Evolutionary conservation across 2,113 vertebrate species (phyloP).

Genomic region (Labeo rohita): DNA sequence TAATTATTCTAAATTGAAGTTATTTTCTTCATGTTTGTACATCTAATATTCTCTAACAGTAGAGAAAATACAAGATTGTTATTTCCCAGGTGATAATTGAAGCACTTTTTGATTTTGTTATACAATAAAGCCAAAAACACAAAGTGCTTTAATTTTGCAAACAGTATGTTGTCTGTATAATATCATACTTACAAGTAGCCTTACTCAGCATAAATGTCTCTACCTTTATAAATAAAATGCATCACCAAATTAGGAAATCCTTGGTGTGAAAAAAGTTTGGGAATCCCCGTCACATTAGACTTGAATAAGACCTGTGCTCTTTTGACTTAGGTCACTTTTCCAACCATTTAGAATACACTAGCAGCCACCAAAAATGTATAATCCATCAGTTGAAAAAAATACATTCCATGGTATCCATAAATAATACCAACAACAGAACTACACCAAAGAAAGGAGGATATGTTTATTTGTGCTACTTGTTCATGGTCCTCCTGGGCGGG

Average conservation of each 20-base stretch:
- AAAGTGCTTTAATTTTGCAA: neutral
- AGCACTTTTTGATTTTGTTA: neutral
- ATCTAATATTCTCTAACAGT: neutral
- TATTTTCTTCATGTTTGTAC: too few relatives aligned
- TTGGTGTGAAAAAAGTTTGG: neutral
- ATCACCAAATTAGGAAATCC: neutral
- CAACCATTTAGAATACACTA: too few relatives aligned
- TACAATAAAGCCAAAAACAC: neutral
- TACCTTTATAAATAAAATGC: neutral
- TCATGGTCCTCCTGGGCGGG: constrained; percentile 9
- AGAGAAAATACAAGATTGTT: neutral
- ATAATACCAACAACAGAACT: neutral
- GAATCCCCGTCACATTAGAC: neutral
- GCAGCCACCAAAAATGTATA: too few relatives aligned
- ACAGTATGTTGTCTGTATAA: neutral
- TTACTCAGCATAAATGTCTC: neutral
- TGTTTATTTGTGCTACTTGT: neutral
- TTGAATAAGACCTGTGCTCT: neutral
- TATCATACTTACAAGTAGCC: too few relatives aligned
- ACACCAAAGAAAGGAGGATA: neutral
- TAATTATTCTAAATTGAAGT: too few relatives aligned
- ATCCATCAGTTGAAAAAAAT: neutral
- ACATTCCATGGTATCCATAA: neutral
- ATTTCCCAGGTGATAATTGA: neutral
- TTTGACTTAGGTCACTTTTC: neutral